Evolutionary conservation across 2,888 invertebrate species (phyloP), one percentile per base, ranked within the genome.

Genomic region (Helleia helle): DNA sequence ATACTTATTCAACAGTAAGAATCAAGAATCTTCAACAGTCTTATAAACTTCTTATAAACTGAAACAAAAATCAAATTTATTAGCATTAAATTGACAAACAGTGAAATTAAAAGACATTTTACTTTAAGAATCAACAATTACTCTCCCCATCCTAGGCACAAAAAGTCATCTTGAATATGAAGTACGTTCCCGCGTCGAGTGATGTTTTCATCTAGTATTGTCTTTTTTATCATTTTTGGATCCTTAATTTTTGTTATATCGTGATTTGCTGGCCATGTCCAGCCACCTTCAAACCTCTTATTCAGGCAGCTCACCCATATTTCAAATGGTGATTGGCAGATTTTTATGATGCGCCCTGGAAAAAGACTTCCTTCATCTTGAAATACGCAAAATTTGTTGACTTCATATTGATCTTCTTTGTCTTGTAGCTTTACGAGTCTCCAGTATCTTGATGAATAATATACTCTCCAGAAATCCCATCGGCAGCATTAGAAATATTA

Each of bases 241-340:
- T 31, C 25, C 4, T 26, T 41, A 26, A 47, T 40, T 40, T 22
- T 31, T 22, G 26, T 38, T 40, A 39, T 27, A 37, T 43, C 43
- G 11, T 41, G 46, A 31, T 46, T 31, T 43, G 43, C 46, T 46
- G 43, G 41, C 41, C 39, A 43, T 41, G 26, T 43, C 46, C 43
- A 46, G 36, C 46, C 46, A 41, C 46, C 46, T 41, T 46, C 39
- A 41, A 39, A 43, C 41, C 39, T 46, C 46, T 46, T 40, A 36
- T 34, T 46, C n/a, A 40, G 40, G 38, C 40, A 46, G 34, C 39
- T 46, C 40, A 46, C 40, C 40, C 40, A 42, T 0, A 46, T 38
- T 46, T 31, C 38, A 42, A 17, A 46, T 34, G 40, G 40, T 42
- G 43, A 37, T 38, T 40, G 26, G 37, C 38, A 2, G 7, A 41